phyloP scores from a whole-genome alignment of 2,113 vertebrate species.

The Chitala chitala region DNA sequence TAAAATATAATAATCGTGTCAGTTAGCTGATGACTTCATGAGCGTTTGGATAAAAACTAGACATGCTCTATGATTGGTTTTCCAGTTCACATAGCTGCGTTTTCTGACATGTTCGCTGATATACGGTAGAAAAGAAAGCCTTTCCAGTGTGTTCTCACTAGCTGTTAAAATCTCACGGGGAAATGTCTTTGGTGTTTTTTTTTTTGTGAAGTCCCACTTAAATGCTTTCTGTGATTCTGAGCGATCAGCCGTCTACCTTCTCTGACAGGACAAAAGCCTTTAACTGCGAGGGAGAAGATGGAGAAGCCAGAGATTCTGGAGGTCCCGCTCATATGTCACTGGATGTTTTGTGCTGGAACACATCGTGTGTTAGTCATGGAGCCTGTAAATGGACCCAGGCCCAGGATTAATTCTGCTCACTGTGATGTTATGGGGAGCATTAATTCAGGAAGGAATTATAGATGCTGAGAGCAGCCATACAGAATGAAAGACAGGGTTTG shows the following conservation, averaged over 20 bases:
- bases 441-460: constrained; percentile 35
- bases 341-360: constrained; percentile 31
- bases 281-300: constrained; percentile 44
- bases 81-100: not conserved
- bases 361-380: constrained; percentile 47
- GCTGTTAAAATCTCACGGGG: constrained; percentile 37
- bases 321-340: constrained; percentile 45
- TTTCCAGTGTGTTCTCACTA: constrained; percentile 23
- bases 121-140: not conserved
- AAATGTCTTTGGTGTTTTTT: constrained; percentile 26
- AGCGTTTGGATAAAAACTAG: constrained; percentile 31
- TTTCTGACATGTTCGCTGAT: no score
- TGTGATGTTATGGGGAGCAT: constrained; percentile 42
- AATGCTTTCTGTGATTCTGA: constrained; percentile 46
- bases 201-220: constrained; percentile 45
- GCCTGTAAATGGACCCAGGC: constrained; percentile 47
- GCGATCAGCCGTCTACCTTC: constrained; percentile 45
- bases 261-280: constrained; percentile 54
- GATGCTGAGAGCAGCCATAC: not conserved
- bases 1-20: constrained; percentile 40
- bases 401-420: constrained; percentile 50
- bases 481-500: constrained; percentile 4
- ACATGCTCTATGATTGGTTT: constrained; percentile 32
- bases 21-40: constrained; percentile 20
- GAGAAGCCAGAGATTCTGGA: constrained; percentile 32